phyloP scores from a whole-genome alignment of 2,888 invertebrate species.

The Nineta flava region DNA sequence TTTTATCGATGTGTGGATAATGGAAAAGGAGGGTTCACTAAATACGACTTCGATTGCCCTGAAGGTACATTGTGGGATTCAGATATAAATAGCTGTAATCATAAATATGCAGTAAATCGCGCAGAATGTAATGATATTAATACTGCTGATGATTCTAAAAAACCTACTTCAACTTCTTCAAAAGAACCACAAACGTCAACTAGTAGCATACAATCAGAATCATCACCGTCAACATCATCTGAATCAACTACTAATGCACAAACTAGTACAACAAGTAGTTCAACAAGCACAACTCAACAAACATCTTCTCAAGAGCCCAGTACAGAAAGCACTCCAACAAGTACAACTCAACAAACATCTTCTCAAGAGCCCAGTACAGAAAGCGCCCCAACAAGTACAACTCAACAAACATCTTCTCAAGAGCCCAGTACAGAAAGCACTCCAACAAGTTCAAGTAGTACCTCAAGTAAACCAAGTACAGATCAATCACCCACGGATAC shows the following conservation, averaged over 20 bases:
- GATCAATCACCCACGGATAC: neutral
- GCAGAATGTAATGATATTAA: conserved; percentile 12
- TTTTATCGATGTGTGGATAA: conserved; percentile 34
- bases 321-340: neutral
- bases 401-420: conserved; percentile 6
- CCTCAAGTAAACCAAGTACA: no score
- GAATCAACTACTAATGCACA: neutral
- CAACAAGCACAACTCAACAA: no score
- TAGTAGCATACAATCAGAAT: conserved; percentile 4
- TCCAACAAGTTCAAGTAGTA: neutral
- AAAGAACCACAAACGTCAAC: neutral
- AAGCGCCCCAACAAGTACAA: neutral
- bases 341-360: neutral
- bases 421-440: neutral
- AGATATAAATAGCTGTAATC: conserved; percentile 41
- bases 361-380: no score
- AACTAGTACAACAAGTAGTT: neutral
- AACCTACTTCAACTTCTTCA: neutral
- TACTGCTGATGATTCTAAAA: neutral
- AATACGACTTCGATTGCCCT: conserved; percentile 44
- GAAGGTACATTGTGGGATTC: conserved; percentile 54
- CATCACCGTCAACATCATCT: conserved; percentile 8
- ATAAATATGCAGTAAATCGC: conserved; percentile 32
- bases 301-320: no score
- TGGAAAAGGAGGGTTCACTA: conserved; percentile 36